These are phyloP conservation scores for Chrysochloris asiatica DNA, from an alignment of 2,113 vertebrate genomes.

Conservation along the genomic window DNA sequence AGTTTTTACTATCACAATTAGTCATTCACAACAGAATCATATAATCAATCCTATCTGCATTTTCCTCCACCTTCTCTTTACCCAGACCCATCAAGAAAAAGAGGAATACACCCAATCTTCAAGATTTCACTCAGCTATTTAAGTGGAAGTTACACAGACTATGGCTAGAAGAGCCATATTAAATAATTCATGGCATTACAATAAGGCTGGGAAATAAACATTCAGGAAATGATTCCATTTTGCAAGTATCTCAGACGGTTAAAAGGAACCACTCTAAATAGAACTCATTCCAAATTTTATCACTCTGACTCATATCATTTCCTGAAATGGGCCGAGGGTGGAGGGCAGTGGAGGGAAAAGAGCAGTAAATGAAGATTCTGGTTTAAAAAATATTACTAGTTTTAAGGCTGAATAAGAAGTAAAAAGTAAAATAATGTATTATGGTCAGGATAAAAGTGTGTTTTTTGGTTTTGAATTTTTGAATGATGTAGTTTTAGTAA, in stretches of 20 bases:
- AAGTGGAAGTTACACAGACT: too few species aligned
- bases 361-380: neutral
- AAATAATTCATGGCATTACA: too few species aligned
- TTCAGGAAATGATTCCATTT: neutral
- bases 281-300: neutral
- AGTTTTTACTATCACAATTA: too few species aligned
- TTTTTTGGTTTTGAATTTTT: neutral
- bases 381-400: neutral
- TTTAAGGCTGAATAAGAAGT: conserved; percentile 5
- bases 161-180: too few species aligned
- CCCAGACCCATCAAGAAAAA: too few species aligned
- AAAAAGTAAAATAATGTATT: neutral
- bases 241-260: neutral
- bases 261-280: neutral
- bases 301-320: neutral
- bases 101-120: too few species aligned
- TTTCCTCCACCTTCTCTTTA: too few species aligned
- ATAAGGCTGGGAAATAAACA: neutral
- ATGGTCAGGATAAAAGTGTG: neutral
- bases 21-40: too few species aligned
- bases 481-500: neutral
- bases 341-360: neutral
- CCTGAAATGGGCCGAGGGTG: neutral
- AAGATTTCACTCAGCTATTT: too few species aligned
- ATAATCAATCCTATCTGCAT: too few species aligned